Percentiles rank a stretch among this genome's conserved stretches.
Evolutionary conservation across 2,888 invertebrate species (phyloP).

Genomic region (Branchinecta sandiegonensis): DNA sequence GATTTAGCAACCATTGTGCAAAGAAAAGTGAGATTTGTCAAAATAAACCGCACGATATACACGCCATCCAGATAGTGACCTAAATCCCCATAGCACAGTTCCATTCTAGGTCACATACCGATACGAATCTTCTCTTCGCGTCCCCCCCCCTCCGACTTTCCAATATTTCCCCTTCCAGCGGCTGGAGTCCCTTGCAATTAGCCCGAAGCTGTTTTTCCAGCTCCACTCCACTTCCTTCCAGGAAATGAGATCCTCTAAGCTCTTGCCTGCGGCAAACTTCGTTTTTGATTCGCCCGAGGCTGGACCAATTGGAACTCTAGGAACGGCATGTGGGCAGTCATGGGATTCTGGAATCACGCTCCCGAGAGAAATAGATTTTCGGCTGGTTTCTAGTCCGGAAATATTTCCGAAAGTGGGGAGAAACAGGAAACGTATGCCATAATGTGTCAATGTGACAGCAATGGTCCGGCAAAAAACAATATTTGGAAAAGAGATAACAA

Average conservation of each 20-base stretch:
- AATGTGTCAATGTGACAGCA: no score
- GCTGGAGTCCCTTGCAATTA: background rate
- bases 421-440: no score
- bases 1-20: no score
- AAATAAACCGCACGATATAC: no score
- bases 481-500: no score
- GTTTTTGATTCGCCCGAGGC: slow-evolving; percentile 1
- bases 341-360: no score
- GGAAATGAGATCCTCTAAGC: slow-evolving; percentile 15
- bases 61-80: no score
- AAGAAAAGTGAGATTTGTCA: no score
- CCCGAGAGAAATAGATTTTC: no score
- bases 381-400: no score
- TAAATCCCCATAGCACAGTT: background rate
- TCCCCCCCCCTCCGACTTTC: background rate
- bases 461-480: no score
- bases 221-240: background rate
- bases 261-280: slow-evolving; percentile 4
- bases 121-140: background rate
- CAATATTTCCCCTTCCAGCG: background rate
- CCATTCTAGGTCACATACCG: slow-evolving; percentile 1
- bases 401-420: no score
- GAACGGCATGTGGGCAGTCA: background rate
- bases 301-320: background rate
- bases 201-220: slow-evolving; percentile 15